Conservation (phyloP, 2,888 invertebrate species). For the Liopterus haemorrhoidalis region DNA sequence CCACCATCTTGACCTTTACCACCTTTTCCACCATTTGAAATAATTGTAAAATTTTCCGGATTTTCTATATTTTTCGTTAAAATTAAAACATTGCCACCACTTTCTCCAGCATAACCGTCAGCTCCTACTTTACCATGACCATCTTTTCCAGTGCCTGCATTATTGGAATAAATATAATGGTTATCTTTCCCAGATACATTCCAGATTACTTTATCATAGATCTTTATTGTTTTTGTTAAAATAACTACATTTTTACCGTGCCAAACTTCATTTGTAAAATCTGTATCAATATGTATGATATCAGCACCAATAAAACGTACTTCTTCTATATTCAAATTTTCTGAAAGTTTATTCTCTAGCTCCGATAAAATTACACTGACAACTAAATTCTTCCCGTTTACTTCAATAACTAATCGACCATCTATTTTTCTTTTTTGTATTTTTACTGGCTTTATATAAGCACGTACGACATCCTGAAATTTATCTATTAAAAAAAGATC, state of each 20-base stretch:
- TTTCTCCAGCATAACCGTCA: slow-evolving; percentile 34
- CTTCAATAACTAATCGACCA: slow-evolving; percentile 27
- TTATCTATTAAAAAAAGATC: slow-evolving; percentile 13
- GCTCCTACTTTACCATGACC: slow-evolving; percentile 28
- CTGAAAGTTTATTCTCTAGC: slow-evolving; percentile 13
- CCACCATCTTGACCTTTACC: slow-evolving; percentile 36
- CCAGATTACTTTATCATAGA: slow-evolving; percentile 28
- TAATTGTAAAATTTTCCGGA: slow-evolving; percentile 30
- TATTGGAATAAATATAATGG: too few species aligned
- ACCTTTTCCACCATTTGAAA: slow-evolving; percentile 35
- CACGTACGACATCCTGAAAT: slow-evolving; percentile 16
- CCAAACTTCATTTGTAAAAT: slow-evolving; percentile 27
- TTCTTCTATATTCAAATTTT: slow-evolving; percentile 27
- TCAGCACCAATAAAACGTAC: slow-evolving; percentile 30
- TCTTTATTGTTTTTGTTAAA: slow-evolving; percentile 27
- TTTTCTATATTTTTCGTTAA: slow-evolving; percentile 27
- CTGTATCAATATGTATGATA: slow-evolving; percentile 28
- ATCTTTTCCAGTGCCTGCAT: slow-evolving; percentile 19
- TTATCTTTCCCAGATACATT: slow-evolving; percentile 34
- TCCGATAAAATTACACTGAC: slow-evolving; percentile 26
- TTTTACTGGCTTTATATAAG: slow-evolving; percentile 21
- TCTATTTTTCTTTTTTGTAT: slow-evolving; percentile 15
- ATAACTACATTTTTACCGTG: slow-evolving; percentile 31
- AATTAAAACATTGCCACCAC: slow-evolving; percentile 35
- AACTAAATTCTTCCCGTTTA: slow-evolving; percentile 27